Base-by-base conservation (phyloP, 2,888 invertebrate genomes). In the Argyra leucocephala region DNA sequence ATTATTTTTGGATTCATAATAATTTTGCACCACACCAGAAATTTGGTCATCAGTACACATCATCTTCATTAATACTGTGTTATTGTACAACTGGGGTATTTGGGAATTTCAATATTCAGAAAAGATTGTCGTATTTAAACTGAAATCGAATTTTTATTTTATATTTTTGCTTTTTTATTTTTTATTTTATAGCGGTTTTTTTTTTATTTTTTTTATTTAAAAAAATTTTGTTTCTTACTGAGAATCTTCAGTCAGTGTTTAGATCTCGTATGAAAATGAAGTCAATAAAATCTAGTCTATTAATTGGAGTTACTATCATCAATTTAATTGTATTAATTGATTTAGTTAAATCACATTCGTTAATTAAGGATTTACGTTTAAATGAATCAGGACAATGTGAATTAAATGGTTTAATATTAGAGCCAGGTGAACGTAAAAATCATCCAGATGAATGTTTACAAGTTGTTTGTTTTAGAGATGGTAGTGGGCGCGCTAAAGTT, bases 211-310 rank as follows among this genome's bases (percentile, higher is more conserved):
- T 48, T 48, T 48, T 48, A 48, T 48, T 48, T 48, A 48, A 48
- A 48, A 48, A 48, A 18, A 3, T 48, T 48, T 48, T 48, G 48
- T 48, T 18, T 48, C 48, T 48, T 48, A n/a, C 5, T 48, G 48
- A 48, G 48, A 48, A 48, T 48, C 48, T 48, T 48, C 48, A 48
- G 48, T 48, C 48, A 48, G 48, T 48, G 48, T 48, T 48, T 48
- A 48, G 48, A 48, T 48, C 48, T 48, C 48, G 48, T 48, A 48
- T 48, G 48, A 48, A 48, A 48, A 48, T 48, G 48, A 48, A 48
- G 48, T 48, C 48, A 48, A 48, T 48, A 12, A 48, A 18, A 48
- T 48, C 48, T 48, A 48, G 48, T 48, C 48, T 48, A 48, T 10
- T 31, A 31, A 48, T 48, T n/a, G 9, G 18, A 18, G 18, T 48